Conservation (phyloP, 2,888 invertebrate species). For the Acleris sparsana region DNA sequence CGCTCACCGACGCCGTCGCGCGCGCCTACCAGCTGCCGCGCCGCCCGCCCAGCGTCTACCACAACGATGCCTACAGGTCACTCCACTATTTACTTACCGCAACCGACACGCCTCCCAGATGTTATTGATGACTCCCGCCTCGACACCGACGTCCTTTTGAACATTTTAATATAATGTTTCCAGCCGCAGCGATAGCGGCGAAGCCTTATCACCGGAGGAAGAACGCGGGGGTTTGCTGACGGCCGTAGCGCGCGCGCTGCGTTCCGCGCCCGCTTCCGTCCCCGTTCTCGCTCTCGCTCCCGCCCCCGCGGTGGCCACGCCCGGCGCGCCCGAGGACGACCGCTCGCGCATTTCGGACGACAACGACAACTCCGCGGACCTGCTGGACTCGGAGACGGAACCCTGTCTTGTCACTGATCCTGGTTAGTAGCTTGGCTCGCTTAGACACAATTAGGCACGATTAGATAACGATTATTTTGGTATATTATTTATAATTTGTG, state of each 20-base stretch:
- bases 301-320: slow-evolving; percentile 39
- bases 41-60: slow-evolving; percentile 90
- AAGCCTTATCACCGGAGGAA: slow-evolving; percentile 86
- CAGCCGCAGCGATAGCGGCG: slow-evolving; percentile 87
- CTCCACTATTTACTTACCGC: too few species aligned
- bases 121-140: too few species aligned
- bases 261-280: slow-evolving; percentile 42
- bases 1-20: slow-evolving; percentile 88
- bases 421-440: slow-evolving; percentile 62
- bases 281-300: slow-evolving; percentile 24
- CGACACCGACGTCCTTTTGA: too few species aligned
- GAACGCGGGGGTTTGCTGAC: slow-evolving; percentile 84
- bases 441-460: too few species aligned
- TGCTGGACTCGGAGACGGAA: slow-evolving; percentile 92
- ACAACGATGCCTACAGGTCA: slow-evolving; percentile 90
- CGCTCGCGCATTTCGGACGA: slow-evolving; percentile 74
- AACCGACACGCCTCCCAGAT: too few species aligned
- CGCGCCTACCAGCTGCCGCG: slow-evolving; percentile 89
- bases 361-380: slow-evolving; percentile 89
- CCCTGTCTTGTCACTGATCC: slow-evolving; percentile 93
- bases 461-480: too few species aligned
- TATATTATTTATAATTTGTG: too few species aligned
- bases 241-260: slow-evolving; percentile 87
- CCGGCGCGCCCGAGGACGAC: slow-evolving; percentile 58
- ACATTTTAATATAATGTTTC: too few species aligned